Evolutionary conservation across 2,888 invertebrate species (phyloP).

Genomic region (Dendrolimus houi): DNA sequence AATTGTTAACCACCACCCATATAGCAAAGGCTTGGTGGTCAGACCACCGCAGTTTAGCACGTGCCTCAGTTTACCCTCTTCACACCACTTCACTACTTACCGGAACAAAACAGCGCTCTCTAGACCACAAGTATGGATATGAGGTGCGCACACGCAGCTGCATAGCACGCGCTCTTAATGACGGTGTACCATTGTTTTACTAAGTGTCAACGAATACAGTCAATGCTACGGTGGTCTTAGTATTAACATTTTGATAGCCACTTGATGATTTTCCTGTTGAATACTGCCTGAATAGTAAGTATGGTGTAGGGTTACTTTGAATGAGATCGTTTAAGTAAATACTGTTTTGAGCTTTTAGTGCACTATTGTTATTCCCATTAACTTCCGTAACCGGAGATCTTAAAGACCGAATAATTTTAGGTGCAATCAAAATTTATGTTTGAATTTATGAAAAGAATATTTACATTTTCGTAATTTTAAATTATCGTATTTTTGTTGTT

Average conservation of each 20-base stretch:
- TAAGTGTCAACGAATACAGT: constrained; percentile 8
- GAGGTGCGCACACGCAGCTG: constrained; percentile 44
- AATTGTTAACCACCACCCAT: not conserved
- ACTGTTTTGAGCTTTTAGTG: not conserved
- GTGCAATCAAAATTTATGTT: too few relatives aligned
- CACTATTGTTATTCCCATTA: too few relatives aligned
- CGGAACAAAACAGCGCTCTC: constrained; percentile 35
- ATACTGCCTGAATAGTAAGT: constrained; percentile 5
- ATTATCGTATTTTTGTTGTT: too few relatives aligned
- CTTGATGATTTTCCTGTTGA: constrained; percentile 48
- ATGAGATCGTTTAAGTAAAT: not conserved
- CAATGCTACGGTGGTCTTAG: constrained; percentile 43
- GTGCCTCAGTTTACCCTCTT: constrained; percentile 50
- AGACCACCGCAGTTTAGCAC: constrained; percentile 35
- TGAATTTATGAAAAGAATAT: too few relatives aligned
- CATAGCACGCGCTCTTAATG: constrained; percentile 61
- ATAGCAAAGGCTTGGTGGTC: constrained; percentile 15
- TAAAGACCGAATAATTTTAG: too few relatives aligned
- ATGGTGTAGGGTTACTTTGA: not conserved
- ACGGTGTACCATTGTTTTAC: constrained; percentile 25
- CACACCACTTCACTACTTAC: constrained; percentile 34
- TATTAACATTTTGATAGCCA: constrained; percentile 55
- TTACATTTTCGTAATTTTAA: too few relatives aligned
- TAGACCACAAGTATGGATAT: constrained; percentile 10
- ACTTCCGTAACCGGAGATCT: too few relatives aligned